A percentile compares a stretch with the other conserved stretches of the same genome.
Evolutionary conservation across 2,113 vertebrate species (phyloP).

Genomic region (Rana temporaria): DNA sequence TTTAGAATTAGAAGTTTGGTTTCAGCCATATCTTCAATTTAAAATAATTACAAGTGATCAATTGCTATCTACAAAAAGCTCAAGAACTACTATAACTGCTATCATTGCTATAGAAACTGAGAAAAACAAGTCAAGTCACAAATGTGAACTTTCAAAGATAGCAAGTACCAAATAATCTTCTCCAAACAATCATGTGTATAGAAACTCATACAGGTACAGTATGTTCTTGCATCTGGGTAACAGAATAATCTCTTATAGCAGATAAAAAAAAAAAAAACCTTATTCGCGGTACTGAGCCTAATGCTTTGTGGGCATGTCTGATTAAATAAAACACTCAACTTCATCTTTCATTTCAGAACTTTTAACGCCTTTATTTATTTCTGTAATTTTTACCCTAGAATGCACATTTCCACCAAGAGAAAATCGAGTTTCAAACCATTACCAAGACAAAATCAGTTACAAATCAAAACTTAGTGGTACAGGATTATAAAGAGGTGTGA

Average conservation of each 20-base stretch:
- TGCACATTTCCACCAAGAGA: too few relatives aligned
- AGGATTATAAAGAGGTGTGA: too few relatives aligned
- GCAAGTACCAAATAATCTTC: slow-evolving; percentile 1
- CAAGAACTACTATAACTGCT: background rate
- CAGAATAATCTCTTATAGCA: background rate
- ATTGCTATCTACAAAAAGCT: too few relatives aligned
- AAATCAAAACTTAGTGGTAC: too few relatives aligned
- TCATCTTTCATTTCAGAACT: background rate
- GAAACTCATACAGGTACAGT: background rate
- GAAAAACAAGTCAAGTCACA: background rate
- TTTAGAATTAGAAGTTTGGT: too few relatives aligned
- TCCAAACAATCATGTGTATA: background rate
- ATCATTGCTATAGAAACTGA: slow-evolving; percentile 16
- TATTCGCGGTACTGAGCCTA: too few relatives aligned
- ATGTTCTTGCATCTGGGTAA: background rate
- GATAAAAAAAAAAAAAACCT: slow-evolving; percentile 37
- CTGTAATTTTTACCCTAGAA: too few relatives aligned
- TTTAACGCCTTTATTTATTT: too few relatives aligned
- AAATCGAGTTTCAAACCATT: too few relatives aligned
- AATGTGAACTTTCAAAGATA: background rate
- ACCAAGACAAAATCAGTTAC: too few relatives aligned
- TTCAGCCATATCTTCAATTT: too few relatives aligned
- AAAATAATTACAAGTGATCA: too few relatives aligned
- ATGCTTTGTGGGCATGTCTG: background rate
- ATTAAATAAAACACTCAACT: background rate